A percentile compares a stretch with the other conserved stretches of the same genome.
Evolutionary conservation across 2,888 invertebrate genomes (phyloP).

Genomic region (Orthosia incerta): DNA sequence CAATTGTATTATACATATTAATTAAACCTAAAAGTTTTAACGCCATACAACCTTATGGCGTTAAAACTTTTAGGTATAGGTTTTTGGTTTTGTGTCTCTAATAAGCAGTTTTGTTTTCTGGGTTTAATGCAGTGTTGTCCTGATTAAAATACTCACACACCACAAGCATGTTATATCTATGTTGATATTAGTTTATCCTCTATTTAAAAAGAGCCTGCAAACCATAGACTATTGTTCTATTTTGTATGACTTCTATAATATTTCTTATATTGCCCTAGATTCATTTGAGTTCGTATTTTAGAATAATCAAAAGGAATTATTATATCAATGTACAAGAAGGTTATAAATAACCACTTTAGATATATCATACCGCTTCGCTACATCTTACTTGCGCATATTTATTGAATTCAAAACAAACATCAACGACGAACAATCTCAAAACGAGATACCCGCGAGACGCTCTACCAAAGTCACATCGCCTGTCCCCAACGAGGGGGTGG

Average conservation of each 20-base stretch:
- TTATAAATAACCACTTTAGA: not conserved
- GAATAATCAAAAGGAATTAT: not conserved
- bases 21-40: conserved; percentile 41
- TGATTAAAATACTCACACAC: not conserved
- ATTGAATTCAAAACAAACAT: conserved; percentile 40
- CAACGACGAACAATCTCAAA: conserved; percentile 29
- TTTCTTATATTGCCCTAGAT: not conserved
- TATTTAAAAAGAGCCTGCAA: not conserved
- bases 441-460: conserved; percentile 62
- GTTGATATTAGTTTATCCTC: not conserved
- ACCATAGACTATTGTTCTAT: not conserved
- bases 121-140: not conserved
- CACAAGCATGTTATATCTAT: no score
- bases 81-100: conserved; percentile 12
- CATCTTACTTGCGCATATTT: conserved; percentile 10
- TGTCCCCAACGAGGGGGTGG: conserved; percentile 86
- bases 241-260: no score
- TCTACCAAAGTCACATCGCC: conserved; percentile 78
- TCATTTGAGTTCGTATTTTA: no score
- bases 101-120: not conserved
- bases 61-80: no score
- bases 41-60: no score
- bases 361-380: not conserved
- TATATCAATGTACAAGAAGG: not conserved
- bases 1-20: conserved; percentile 31